Evolutionary conservation across 1,140 invertebrate genomes (phyloP).

Genomic region (Tetranychus urticae): DNA sequence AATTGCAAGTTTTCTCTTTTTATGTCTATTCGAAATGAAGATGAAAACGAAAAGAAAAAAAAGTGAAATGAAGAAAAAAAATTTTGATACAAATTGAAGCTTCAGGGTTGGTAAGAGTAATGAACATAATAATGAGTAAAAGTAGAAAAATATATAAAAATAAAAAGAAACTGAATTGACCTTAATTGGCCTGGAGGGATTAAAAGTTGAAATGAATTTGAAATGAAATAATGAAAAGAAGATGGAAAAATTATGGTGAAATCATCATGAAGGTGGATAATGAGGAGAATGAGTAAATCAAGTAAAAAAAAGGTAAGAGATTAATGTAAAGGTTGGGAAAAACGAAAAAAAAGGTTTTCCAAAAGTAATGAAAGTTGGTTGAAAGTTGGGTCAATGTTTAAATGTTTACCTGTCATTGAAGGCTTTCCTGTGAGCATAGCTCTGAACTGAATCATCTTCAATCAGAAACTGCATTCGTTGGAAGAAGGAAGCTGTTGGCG

Average conservation of each 20-base stretch:
- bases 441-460: slow-evolving; percentile 91
- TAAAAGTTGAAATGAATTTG: too few relatives aligned
- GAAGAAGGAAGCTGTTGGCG: slow-evolving; percentile 87
- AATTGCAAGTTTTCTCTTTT: too few relatives aligned
- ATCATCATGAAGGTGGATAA: neutral
- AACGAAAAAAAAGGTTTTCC: neutral
- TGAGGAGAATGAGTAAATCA: neutral
- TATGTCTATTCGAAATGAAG: too few relatives aligned
- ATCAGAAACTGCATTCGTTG: slow-evolving; percentile 93
- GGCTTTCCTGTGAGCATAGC: slow-evolving; percentile 83
- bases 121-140: too few relatives aligned
- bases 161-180: too few relatives aligned
- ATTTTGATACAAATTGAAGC: too few relatives aligned
- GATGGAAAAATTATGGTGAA: neutral
- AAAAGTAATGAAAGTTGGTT: slow-evolving; percentile 13
- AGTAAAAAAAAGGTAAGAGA: neutral
- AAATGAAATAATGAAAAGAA: neutral
- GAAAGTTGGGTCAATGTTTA: too few relatives aligned
- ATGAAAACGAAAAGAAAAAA: too few relatives aligned
- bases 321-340: neutral
- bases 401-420: slow-evolving; percentile 78
- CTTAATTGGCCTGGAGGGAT: too few relatives aligned
- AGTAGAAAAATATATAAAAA: too few relatives aligned
- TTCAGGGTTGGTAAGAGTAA: too few relatives aligned
- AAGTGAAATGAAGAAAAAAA: too few relatives aligned